Percentiles rank a stretch among this genome's conserved stretches.
These are phyloP conservation scores for Ischnus inquisitorius DNA, from an alignment of 2,888 invertebrate genomes.

Conservation along the genomic window DNA sequence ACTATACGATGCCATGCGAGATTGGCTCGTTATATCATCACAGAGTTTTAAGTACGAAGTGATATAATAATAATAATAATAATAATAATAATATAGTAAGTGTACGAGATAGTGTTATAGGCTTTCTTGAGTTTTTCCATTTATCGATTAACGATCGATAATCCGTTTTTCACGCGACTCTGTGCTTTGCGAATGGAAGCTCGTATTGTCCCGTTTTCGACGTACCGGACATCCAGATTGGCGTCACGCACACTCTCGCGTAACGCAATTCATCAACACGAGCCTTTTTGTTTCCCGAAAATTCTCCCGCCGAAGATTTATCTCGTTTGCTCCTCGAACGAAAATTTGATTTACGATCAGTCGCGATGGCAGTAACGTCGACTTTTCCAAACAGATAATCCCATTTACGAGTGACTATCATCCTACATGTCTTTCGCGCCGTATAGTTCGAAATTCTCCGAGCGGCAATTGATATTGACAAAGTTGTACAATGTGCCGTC, in stretches of 20 bases:
- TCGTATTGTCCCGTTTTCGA: background rate
- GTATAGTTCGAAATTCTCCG: background rate
- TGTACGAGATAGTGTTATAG: slow-evolving; percentile 29
- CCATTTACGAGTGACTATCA: background rate
- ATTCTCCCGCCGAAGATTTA: background rate
- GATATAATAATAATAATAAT: slow-evolving; percentile 27
- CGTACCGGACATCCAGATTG: background rate
- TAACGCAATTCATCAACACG: background rate
- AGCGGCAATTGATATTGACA: background rate
- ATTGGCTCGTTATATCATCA: slow-evolving; percentile 46
- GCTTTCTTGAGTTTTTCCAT: background rate
- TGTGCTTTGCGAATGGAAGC: background rate
- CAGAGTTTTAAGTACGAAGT: slow-evolving; percentile 39
- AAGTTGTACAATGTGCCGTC: slow-evolving; percentile 3
- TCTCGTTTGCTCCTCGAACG: background rate
- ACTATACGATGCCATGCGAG: slow-evolving; percentile 1
- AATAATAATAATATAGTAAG: slow-evolving; percentile 19
- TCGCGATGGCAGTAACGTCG: slow-evolving; percentile 3
- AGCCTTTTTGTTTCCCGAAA: background rate
- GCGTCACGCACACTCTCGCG: too few species aligned
- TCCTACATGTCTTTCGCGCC: background rate
- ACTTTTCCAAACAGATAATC: background rate
- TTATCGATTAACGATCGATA: background rate
- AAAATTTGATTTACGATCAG: background rate
- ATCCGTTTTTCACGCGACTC: background rate